Evolutionary conservation across 2,113 vertebrate genomes (phyloP), one percentile per base, ranked within the genome.

Genomic region (Hippocampus zosterae): DNA sequence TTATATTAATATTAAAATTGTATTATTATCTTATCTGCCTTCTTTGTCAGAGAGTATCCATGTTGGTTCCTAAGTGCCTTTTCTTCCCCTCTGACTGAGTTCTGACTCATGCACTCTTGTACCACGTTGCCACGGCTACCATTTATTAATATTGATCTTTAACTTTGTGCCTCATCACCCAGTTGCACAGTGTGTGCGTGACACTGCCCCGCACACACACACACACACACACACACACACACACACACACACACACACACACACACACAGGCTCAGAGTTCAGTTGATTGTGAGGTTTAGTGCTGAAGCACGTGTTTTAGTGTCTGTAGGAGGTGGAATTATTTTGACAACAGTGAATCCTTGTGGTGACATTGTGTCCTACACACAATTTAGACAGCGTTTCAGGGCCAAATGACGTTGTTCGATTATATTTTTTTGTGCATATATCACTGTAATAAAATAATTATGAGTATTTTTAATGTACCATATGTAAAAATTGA

Each of bases 81-180:
- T 85, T 82, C 81, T 84, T 86, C 87, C 82, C 82, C 87, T 84
- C 74, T 79, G 74, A 72, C 82, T 84, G 60, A 80, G 79, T 77
- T 79, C 75, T 86, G 85, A 86, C 85, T 87, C 89, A 88, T 81
- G 79, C 85, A 75, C 84, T 76, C 65, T 83, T 75, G 60, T 84
- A 87, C 84, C 80, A 89, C 77, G 91, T 92, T 93, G 90, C 90
- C 89, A 92, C 82, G 91, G 89, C 87, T 91, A 92, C 92, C 89
- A 86, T 90, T 92, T 91, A 92, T 92, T 90, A 91, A 91, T 88
- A 89, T 81, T 87, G 84, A 84, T 87, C 82, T 80, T 85, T 87
- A 90, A 92, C 88, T 92, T 90, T 90, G 78, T 91, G 87, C 75
- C 68, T 84, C 76, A 65, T 83, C 81, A 25, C 72, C 67, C 55